Percentiles rank a stretch among this genome's conserved stretches.
phyloP scores from a whole-genome alignment of 2,113 vertebrate genomes.

The Falco punctatus region DNA sequence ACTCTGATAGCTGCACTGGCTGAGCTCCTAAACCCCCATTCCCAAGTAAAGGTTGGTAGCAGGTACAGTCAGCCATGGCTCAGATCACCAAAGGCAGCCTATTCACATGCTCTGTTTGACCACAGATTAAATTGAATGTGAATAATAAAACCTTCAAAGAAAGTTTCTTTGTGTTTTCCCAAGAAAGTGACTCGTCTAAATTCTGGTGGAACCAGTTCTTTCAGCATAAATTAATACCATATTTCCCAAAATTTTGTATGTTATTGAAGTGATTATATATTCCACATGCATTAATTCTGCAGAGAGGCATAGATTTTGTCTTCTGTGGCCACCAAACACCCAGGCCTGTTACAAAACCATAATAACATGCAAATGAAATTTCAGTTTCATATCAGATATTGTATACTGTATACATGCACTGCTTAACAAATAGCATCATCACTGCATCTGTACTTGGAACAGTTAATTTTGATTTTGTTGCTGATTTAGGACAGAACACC shows the following conservation, averaged over 20 bases:
- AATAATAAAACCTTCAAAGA: background rate
- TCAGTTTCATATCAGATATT: background rate
- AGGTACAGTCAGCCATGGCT: background rate
- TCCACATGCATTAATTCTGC: background rate
- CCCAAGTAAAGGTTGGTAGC: background rate
- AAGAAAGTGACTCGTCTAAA: background rate
- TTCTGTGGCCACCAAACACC: background rate
- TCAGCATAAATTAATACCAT: background rate
- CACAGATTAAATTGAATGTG: background rate
- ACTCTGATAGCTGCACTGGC: background rate
- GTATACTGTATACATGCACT: background rate
- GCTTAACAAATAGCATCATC: background rate
- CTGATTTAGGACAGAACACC: background rate
- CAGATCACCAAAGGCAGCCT: background rate
- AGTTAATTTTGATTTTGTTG: background rate
- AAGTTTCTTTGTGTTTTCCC: background rate
- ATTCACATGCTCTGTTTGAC: background rate
- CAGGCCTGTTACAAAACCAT: background rate
- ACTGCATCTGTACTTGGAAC: background rate
- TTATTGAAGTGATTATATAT: background rate
- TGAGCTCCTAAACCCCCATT: background rate
- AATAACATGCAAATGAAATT: background rate
- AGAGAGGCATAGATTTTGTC: background rate
- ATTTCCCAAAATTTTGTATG: background rate
- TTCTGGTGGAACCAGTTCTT: background rate